Conservation (phyloP, 2,113 vertebrate genomes). For the Lontra canadensis region DNA sequence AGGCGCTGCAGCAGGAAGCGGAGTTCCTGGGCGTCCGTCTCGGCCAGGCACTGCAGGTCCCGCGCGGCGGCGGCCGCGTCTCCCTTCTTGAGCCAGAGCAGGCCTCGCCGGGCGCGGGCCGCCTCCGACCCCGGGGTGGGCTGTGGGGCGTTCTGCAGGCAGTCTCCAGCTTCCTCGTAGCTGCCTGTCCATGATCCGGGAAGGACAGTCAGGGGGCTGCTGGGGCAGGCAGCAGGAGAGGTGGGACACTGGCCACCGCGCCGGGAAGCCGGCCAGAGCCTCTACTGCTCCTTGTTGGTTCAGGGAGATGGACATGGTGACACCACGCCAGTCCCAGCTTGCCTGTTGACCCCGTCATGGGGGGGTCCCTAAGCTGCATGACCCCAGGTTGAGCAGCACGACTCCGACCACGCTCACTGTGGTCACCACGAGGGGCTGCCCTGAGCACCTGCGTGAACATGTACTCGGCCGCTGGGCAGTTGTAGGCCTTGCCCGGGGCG, state of each 20-base stretch:
- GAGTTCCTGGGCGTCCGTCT: slow-evolving; percentile 84
- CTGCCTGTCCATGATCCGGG: slow-evolving; percentile 72
- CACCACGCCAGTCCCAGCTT: rapidly evolving
- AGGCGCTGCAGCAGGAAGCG: slow-evolving; percentile 88
- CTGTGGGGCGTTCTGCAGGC: slow-evolving; percentile 86
- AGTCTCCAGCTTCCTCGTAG: slow-evolving; percentile 82
- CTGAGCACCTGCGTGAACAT: rapidly evolving
- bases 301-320: background rate
- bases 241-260: rapidly evolving
- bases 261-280: background rate
- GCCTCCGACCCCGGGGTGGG: slow-evolving; percentile 52
- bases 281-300: background rate
- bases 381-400: background rate
- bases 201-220: background rate
- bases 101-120: slow-evolving; percentile 87
- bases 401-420: background rate
- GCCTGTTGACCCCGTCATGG: background rate
- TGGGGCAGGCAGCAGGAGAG: too few relatives aligned
- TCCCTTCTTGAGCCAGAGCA: slow-evolving; percentile 88
- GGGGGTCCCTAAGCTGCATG: background rate
- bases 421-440: background rate
- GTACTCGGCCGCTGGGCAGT: background rate
- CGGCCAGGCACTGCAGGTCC: slow-evolving; percentile 87
- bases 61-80: slow-evolving; percentile 80
- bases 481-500: too few relatives aligned